Evolutionary conservation across 1,140 invertebrate genomes (phyloP).

Genomic region (Dendroctonus ponderosae): DNA sequence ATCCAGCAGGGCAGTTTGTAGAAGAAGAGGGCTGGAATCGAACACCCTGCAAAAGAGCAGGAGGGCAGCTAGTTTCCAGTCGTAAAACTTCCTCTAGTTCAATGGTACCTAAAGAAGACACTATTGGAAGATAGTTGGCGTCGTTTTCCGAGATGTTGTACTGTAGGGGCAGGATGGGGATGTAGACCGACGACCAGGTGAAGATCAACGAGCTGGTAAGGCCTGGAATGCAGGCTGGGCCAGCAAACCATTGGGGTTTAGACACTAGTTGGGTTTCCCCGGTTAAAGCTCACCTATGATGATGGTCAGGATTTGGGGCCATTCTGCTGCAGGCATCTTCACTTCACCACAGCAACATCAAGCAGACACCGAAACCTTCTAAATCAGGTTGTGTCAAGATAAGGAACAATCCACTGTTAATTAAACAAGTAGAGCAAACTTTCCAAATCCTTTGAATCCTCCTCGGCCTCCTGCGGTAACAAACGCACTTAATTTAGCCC

Average conservation of each 20-base stretch:
- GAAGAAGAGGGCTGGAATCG: slow-evolving; percentile 25
- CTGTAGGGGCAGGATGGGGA: slow-evolving; percentile 6
- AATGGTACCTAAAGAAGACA: slow-evolving; percentile 6
- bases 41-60: slow-evolving; percentile 9
- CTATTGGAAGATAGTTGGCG: slow-evolving; percentile 12
- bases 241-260: not conserved
- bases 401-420: not conserved
- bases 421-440: not conserved
- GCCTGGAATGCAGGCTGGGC: slow-evolving; percentile 14
- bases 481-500: not conserved
- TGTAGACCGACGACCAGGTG: slow-evolving; percentile 23
- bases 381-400: not conserved
- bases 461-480: not conserved
- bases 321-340: not conserved
- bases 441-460: not conserved
- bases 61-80: not conserved
- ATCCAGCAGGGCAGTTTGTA: slow-evolving; percentile 31
- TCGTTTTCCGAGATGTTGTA: slow-evolving; percentile 24
- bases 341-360: not conserved
- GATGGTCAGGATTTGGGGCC: slow-evolving; percentile 24
- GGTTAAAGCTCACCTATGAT: slow-evolving; percentile 8
- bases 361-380: not conserved
- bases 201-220: slow-evolving; percentile 13
- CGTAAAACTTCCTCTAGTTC: too few species aligned
- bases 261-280: not conserved